Conservation (phyloP, 2,888 invertebrate species). For the Ophion obscuratus region DNA sequence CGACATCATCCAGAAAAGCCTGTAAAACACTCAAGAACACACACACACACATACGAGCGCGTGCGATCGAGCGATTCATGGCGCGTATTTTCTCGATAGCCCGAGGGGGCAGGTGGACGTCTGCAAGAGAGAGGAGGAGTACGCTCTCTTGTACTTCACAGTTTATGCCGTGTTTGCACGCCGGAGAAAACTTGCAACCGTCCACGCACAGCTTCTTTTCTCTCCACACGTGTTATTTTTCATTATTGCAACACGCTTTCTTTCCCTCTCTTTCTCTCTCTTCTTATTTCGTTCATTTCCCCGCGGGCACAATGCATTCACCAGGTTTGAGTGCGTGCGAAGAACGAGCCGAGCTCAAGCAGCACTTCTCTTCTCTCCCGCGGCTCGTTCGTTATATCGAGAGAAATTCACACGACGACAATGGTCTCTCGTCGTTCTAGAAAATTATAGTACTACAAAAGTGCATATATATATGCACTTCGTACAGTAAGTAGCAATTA, state of each 20-base stretch:
- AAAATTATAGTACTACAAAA: constrained; percentile 55
- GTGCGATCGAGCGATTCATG: constrained; percentile 54
- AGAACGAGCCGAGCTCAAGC: constrained; percentile 16
- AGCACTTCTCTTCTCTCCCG: constrained; percentile 31
- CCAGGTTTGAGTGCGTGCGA: constrained; percentile 4
- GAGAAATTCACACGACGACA: constrained; percentile 69
- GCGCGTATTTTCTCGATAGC: constrained; percentile 59
- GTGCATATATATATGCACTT: neutral
- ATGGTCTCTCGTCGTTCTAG: constrained; percentile 47
- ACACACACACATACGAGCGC: neutral
- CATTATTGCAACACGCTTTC: constrained; percentile 59
- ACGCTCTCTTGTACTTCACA: constrained; percentile 1
- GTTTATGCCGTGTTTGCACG: constrained; percentile 46
- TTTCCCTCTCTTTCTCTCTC: constrained; percentile 24
- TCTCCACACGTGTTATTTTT: constrained; percentile 55
- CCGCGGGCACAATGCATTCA: constrained; percentile 15
- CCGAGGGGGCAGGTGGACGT: constrained; percentile 61
- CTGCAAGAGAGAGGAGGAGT: neutral
- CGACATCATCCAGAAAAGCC: constrained; percentile 31
- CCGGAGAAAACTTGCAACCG: constrained; percentile 65
- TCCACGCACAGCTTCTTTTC: constrained; percentile 54
- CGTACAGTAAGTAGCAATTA: constrained; percentile 27
- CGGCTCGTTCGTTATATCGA: constrained; percentile 59
- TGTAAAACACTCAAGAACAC: neutral
- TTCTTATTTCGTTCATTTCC: constrained; percentile 26